Evolutionary conservation across 2,113 vertebrate genomes (phyloP), one percentile per base, ranked within the genome.

Genomic region (Dromaius novaehollandiae): DNA sequence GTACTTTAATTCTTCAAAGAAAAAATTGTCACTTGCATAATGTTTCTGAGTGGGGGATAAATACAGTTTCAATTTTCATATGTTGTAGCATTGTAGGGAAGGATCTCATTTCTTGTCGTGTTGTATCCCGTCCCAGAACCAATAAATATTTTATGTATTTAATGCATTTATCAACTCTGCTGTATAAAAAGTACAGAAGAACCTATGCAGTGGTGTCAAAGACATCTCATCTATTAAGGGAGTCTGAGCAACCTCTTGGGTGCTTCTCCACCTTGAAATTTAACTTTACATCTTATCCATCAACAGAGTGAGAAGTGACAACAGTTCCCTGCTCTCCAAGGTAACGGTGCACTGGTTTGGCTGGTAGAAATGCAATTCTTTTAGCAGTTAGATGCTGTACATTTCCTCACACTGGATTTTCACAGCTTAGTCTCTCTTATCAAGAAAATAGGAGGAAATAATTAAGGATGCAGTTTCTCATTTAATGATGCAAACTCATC

Each of bases 141-240:
- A 97, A 95, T 95, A 97, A 97, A 96, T 97, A 98, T 92, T 97
- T 93, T 80, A 97, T 95, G 42, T 32, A 95, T 94, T 95, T 97
- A 97, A 97, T 96, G 81, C 73, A 95, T 94, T 97, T 97, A 96
- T 95, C 93, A 94, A 60, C 36, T 88, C 20, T 82, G 24, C 3
- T 87, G 11, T 75, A 92, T 87, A 76, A 96, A 94, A 94, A 73
- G 48, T 78, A 79, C 15, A 88, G 78, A 89, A 58, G 53, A 73
- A 89, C 22, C 15, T 89, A 26, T 73, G 40, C 60, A 86, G 26
- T 53, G 6, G 34, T 96, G 75, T 91, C 94, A 95, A 93, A 97
- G 44, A 82, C 38, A 40, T 79, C 64, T 95, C 78, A 46, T 63
- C 8, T 79, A 65, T 82, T n/a, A 19, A 96, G 19, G 10, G 20